phyloP scores from a whole-genome alignment of 1,140 invertebrate genomes.

The Frieseomelitta varia region DNA sequence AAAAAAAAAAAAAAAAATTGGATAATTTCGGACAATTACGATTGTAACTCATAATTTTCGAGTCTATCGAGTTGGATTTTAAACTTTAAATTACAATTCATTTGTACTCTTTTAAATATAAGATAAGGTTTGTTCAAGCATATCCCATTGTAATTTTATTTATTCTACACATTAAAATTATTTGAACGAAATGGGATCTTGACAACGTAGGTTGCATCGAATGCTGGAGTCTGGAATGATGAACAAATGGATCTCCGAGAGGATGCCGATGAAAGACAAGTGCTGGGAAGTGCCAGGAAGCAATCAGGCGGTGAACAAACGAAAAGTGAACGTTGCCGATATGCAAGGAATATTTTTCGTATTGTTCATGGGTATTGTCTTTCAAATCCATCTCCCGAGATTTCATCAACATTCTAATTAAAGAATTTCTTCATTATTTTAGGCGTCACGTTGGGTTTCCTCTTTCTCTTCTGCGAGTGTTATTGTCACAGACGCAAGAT shows the following conservation, averaged over 20 bases:
- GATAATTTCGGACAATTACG: no score
- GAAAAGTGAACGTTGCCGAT: constrained; percentile 92
- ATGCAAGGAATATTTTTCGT: constrained; percentile 96
- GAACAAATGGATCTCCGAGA: constrained; percentile 90
- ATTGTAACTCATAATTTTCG: no score
- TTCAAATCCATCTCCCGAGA: not conserved
- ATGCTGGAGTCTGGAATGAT: constrained; percentile 93
- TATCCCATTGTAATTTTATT: not conserved
- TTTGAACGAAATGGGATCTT: not conserved
- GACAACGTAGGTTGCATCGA: constrained; percentile 84
- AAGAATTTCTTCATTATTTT: constrained; percentile 60
- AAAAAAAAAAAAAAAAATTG: no score
- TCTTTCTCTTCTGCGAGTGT: constrained; percentile 83
- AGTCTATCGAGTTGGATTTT: no score
- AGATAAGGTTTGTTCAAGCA: not conserved
- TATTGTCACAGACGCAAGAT: constrained; percentile 80
- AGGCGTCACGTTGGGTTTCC: constrained; percentile 83
- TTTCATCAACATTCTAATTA: no score
- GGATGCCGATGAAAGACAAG: constrained; percentile 90
- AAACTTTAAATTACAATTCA: no score
- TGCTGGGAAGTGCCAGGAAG: constrained; percentile 86
- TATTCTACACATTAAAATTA: not conserved
- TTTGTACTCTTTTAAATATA: not conserved
- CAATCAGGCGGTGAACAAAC: constrained; percentile 88
- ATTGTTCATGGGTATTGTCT: constrained; percentile 86